A percentile compares a stretch with the other conserved stretches of the same genome.
Evolutionary conservation across 2,797 vertebrate species (phyloP).

Genomic region (Discoglossus pictus): DNA sequence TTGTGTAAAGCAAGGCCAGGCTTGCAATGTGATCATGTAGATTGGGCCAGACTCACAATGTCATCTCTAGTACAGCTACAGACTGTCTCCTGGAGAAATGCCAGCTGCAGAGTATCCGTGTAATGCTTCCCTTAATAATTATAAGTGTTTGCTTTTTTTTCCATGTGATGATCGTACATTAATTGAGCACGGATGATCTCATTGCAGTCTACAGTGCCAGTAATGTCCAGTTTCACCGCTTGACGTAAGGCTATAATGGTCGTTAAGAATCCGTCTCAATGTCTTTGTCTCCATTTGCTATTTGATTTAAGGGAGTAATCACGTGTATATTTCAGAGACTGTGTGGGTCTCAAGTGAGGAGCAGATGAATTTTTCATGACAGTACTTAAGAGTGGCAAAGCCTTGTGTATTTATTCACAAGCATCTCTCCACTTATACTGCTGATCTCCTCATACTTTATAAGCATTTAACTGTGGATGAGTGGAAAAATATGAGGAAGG

Average conservation of each 20-base stretch:
- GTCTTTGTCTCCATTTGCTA: slow-evolving; percentile 56
- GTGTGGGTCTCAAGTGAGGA: slow-evolving; percentile 37
- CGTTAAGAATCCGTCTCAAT: slow-evolving; percentile 61
- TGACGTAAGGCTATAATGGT: slow-evolving; percentile 60
- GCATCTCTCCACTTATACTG: slow-evolving; percentile 7
- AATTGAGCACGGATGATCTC: slow-evolving; percentile 62
- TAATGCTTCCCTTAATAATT: slow-evolving; percentile 46
- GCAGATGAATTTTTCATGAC: slow-evolving; percentile 49
- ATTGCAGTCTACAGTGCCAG: slow-evolving; percentile 66
- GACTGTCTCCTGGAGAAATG: slow-evolving; percentile 30
- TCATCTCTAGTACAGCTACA: slow-evolving; percentile 31
- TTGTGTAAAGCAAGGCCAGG: slow-evolving; percentile 31
- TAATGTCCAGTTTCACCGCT: slow-evolving; percentile 62
- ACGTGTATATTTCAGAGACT: slow-evolving; percentile 44
- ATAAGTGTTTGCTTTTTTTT: slow-evolving; percentile 19
- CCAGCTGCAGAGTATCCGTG: slow-evolving; percentile 12
- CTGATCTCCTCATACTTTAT: slow-evolving; percentile 5
- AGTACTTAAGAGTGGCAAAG: slow-evolving; percentile 28
- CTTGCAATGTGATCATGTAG: slow-evolving; percentile 39
- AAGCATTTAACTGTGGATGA: too few species aligned
- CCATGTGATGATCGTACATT: slow-evolving; percentile 43
- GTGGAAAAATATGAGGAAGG: too few species aligned
- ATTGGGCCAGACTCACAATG: slow-evolving; percentile 30
- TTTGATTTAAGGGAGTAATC: slow-evolving; percentile 51
- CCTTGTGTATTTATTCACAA: slow-evolving; percentile 36